These are phyloP conservation scores for Delphinapterus leucas DNA, from an alignment of 2,113 vertebrate species.

Conservation along the genomic window DNA sequence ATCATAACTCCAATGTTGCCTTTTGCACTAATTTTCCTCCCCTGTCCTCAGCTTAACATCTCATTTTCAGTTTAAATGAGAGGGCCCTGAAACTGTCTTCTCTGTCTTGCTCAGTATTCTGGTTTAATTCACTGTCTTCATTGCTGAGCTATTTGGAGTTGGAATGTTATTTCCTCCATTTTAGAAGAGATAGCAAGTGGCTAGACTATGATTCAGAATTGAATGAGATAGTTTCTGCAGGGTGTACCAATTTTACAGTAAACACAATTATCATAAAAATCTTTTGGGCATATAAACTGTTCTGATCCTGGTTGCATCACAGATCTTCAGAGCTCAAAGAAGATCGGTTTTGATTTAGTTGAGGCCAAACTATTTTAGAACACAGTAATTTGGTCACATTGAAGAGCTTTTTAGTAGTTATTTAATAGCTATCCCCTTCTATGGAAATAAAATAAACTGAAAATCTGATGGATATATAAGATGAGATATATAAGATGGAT, in stretches of 20 bases:
- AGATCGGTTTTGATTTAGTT: background rate
- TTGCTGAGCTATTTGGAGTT: conserved; percentile 12
- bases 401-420: background rate
- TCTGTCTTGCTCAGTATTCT: conserved; percentile 16
- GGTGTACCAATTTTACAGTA: conserved; percentile 42
- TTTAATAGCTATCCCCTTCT: background rate
- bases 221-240: background rate
- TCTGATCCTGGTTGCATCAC: background rate
- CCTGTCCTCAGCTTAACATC: conserved; percentile 7
- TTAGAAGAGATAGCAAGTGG: conserved; percentile 52
- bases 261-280: conserved; percentile 13
- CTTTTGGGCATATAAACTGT: background rate
- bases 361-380: background rate
- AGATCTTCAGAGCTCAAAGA: background rate
- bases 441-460: conserved; percentile 7
- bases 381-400: background rate
- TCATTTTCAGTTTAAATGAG: conserved; percentile 64
- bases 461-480: background rate
- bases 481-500: background rate
- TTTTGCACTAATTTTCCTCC: conserved; percentile 51
- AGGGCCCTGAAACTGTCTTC: conserved; percentile 14
- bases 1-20: conserved; percentile 49
- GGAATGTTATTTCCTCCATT: conserved; percentile 55
- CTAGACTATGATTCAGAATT: background rate
- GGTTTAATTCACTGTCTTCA: conserved; percentile 32